Conservation (phyloP, 2,113 vertebrate species). For the Rhabdomys dilectus region DNA sequence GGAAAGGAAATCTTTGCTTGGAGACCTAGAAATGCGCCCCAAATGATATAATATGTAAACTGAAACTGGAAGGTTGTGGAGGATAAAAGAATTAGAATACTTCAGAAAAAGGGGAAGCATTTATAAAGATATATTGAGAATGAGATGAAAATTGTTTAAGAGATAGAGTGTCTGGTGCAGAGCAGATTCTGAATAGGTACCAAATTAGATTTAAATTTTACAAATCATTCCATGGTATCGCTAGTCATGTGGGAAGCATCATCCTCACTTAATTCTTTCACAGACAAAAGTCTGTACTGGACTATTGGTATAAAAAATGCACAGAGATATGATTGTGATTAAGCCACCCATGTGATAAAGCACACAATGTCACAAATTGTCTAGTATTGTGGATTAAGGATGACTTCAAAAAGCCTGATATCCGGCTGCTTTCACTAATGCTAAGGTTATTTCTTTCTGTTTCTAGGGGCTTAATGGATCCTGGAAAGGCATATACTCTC, state of each 20-base stretch:
- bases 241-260: not conserved
- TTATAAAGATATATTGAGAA: slow-evolving; percentile 29
- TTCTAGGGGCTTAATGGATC: slow-evolving; percentile 45
- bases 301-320: not conserved
- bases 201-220: slow-evolving; percentile 10
- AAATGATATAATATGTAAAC: slow-evolving; percentile 29
- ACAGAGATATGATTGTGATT: not conserved
- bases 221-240: not conserved
- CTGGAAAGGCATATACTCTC: slow-evolving; percentile 56
- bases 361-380: not conserved
- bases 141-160: not conserved
- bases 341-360: not conserved
- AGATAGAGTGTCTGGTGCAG: not conserved
- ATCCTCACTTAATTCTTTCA: slow-evolving; percentile 27
- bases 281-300: slow-evolving; percentile 8
- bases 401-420: slow-evolving; percentile 15
- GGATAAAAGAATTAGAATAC: slow-evolving; percentile 36
- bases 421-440: not conserved
- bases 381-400: not conserved
- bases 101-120: slow-evolving; percentile 15
- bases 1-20: slow-evolving; percentile 42
- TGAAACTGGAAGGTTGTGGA: slow-evolving; percentile 20
- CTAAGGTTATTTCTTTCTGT: slow-evolving; percentile 42
- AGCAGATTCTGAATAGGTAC: slow-evolving; percentile 18
- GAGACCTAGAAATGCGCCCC: slow-evolving; percentile 45